Percentiles rank a stretch among this genome's conserved stretches.
phyloP scores from a whole-genome alignment of 2,888 invertebrate genomes.

The Tenthredo scrophulariae region DNA sequence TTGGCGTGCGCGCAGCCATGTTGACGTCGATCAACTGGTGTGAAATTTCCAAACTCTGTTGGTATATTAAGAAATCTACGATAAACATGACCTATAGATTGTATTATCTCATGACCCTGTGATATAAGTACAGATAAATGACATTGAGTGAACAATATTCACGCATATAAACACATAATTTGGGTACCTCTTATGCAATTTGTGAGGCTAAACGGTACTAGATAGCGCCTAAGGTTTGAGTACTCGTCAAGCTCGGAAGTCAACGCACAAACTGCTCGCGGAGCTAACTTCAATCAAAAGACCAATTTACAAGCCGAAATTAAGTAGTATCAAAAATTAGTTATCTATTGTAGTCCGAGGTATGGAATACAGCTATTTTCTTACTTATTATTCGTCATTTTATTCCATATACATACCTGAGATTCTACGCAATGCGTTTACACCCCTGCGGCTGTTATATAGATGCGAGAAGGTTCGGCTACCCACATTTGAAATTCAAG shows the following conservation, averaged over 20 bases:
- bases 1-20: constrained; percentile 66
- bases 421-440: not conserved
- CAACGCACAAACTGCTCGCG: not conserved
- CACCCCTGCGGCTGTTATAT: no score
- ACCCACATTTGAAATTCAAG: no score
- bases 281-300: not conserved
- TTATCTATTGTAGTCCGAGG: not conserved
- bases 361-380: no score
- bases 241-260: not conserved
- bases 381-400: no score
- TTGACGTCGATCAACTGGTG: constrained; percentile 54
- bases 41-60: not conserved
- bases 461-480: no score
- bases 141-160: not conserved
- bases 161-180: not conserved
- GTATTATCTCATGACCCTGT: constrained; percentile 22
- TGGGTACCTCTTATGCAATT: not conserved
- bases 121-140: not conserved
- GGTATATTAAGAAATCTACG: not conserved
- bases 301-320: not conserved
- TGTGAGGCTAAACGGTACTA: not conserved
- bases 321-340: not conserved
- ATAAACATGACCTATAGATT: not conserved
- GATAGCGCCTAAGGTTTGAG: not conserved
- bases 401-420: not conserved